Evolutionary conservation across 2,797 vertebrate species (phyloP).

Genomic region (Scomberomorus guttatus): DNA sequence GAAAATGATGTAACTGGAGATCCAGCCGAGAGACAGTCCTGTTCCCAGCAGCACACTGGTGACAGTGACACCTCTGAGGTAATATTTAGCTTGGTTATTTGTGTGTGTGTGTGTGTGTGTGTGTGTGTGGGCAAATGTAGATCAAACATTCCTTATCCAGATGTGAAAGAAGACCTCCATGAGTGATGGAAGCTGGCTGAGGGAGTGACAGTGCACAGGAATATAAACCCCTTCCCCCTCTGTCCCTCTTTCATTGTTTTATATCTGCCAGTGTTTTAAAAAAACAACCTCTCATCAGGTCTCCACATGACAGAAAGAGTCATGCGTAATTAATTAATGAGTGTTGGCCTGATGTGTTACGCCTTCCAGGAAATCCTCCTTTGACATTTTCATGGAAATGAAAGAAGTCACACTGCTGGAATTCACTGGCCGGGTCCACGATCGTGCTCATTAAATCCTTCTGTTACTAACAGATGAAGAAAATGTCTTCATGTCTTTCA

Average conservation of each 20-base stretch:
- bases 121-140: conserved; percentile 28
- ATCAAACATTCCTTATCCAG: conserved; percentile 72
- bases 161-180: conserved; percentile 44
- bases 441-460: not conserved
- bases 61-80: conserved; percentile 58
- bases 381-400: conserved; percentile 26
- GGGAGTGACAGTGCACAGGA: not conserved
- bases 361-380: conserved; percentile 29
- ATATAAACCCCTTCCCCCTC: conserved; percentile 10
- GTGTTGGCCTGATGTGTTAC: not conserved
- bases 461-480: not conserved
- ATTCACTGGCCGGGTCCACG: not conserved
- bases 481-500: not conserved
- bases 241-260: conserved; percentile 7
- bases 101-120: conserved; percentile 8
- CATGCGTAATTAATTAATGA: conserved; percentile 44
- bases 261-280: not conserved
- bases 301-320: not conserved
- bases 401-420: conserved; percentile 17
- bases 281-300: not conserved
- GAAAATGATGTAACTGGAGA: not conserved
- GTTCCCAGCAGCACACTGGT: conserved; percentile 26
- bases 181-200: conserved; percentile 2
- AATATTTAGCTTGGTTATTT: conserved; percentile 63
- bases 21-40: not conserved